These are phyloP conservation scores for Vidua chalybeata DNA, from an alignment of 2,113 vertebrate species.

Conservation along the genomic window DNA sequence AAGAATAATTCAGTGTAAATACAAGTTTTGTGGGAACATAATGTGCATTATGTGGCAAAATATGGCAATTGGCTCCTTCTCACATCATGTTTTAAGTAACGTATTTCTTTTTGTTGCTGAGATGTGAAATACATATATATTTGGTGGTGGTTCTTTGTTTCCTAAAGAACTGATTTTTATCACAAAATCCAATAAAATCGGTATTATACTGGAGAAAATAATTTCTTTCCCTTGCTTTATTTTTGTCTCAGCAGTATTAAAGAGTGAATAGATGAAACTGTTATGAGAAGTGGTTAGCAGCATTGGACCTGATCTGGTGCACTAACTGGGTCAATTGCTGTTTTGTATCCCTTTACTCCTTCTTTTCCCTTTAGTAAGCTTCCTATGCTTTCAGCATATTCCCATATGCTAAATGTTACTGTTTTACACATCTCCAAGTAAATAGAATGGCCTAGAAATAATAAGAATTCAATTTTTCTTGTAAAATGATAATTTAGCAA, in stretches of 20 bases:
- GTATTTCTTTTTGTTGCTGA: neutral
- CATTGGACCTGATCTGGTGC: neutral
- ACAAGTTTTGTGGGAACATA: neutral
- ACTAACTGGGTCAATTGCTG: neutral
- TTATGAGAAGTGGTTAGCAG: neutral
- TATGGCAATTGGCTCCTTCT: neutral
- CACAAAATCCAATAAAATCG: neutral
- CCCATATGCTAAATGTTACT: neutral
- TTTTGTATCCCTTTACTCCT: neutral
- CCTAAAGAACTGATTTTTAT: neutral
- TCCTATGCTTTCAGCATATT: neutral
- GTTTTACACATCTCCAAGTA: neutral
- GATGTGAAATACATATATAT: neutral
- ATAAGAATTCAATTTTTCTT: neutral
- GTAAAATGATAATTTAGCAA: neutral
- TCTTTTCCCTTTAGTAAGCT: neutral
- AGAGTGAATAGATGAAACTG: neutral
- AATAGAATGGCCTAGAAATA: neutral
- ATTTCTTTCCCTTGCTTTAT: neutral
- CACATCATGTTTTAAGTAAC: neutral
- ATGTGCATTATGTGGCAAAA: neutral
- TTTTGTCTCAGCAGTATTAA: neutral
- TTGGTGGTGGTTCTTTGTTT: neutral
- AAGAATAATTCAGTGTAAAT: neutral
- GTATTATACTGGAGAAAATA: neutral